These are phyloP conservation scores for Formicarius rufipectus DNA, from an alignment of 2,113 vertebrate species.

Conservation along the genomic window DNA sequence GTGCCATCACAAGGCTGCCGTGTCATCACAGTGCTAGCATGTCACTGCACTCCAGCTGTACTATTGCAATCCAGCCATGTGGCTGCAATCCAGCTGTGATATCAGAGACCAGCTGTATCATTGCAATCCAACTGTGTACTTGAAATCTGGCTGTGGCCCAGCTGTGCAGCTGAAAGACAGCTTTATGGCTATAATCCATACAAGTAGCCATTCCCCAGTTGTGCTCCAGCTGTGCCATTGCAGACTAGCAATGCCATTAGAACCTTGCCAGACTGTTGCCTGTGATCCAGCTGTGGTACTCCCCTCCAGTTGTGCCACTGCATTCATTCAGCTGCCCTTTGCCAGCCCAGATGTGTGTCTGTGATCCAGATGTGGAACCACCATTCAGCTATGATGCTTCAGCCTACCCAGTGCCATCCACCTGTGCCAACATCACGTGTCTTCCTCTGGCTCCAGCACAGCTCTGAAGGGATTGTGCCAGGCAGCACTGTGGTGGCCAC, in stretches of 20 bases:
- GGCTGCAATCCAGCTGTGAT: neutral
- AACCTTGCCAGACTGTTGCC: neutral
- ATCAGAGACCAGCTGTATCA: neutral
- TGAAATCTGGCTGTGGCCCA: neutral
- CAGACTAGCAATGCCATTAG: neutral
- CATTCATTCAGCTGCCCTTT: neutral
- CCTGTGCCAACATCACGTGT: accelerated
- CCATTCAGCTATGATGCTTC: neutral
- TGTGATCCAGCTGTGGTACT: neutral
- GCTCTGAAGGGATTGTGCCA: neutral
- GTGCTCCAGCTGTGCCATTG: neutral
- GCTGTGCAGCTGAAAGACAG: neutral
- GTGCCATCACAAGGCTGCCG: neutral
- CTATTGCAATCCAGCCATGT: neutral
- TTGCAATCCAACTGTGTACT: neutral
- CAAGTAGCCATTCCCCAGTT: neutral
- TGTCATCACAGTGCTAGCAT: neutral
- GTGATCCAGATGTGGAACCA: neutral
- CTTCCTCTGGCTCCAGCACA: neutral
- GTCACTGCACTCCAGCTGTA: neutral
- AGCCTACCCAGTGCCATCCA: neutral
- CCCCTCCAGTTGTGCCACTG: neutral
- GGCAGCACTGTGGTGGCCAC: neutral
- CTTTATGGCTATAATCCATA: neutral
- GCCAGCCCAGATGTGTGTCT: neutral